phyloP scores from a whole-genome alignment of 2,797 vertebrate genomes.

The Acipenser ruthenus region DNA sequence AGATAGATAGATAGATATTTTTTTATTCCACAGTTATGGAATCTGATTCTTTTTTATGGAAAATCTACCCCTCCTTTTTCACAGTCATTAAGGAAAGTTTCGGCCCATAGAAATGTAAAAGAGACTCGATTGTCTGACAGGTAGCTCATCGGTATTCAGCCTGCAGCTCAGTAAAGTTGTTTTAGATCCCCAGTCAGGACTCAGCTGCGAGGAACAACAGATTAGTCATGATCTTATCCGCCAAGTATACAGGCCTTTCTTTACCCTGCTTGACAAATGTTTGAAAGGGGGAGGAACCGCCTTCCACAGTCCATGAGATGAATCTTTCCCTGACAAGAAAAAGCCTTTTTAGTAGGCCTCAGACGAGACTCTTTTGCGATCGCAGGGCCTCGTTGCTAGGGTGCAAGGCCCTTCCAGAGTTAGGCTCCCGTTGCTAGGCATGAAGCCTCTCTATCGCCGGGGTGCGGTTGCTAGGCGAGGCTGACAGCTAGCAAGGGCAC shows the following conservation, averaged over 20 bases:
- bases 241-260: conserved; percentile 58
- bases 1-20: too few relatives aligned
- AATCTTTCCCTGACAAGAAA: conserved; percentile 77
- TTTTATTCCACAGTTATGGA: neutral
- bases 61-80: neutral
- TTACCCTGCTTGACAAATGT: conserved; percentile 70
- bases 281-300: conserved; percentile 71
- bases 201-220: conserved; percentile 75
- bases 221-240: conserved; percentile 87
- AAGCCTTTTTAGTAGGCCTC: conserved; percentile 57
- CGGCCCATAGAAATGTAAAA: conserved; percentile 4
- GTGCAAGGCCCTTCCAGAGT: conserved; percentile 49
- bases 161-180: conserved; percentile 62
- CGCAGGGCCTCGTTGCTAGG: conserved; percentile 58
- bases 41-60: neutral
- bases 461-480: conserved; percentile 68
- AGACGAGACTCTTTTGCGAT: conserved; percentile 51
- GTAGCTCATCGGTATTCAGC: conserved; percentile 36
- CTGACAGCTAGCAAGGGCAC: conserved; percentile 58
- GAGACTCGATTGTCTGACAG: conserved; percentile 16
- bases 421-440: conserved; percentile 54
- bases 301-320: conserved; percentile 71
- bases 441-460: conserved; percentile 57
- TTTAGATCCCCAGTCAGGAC: conserved; percentile 75
- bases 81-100: neutral